Evolutionary conservation across 1,140 invertebrate genomes (phyloP), one percentile per base, ranked within the genome.

Genomic region (Berghia stephanieae): DNA sequence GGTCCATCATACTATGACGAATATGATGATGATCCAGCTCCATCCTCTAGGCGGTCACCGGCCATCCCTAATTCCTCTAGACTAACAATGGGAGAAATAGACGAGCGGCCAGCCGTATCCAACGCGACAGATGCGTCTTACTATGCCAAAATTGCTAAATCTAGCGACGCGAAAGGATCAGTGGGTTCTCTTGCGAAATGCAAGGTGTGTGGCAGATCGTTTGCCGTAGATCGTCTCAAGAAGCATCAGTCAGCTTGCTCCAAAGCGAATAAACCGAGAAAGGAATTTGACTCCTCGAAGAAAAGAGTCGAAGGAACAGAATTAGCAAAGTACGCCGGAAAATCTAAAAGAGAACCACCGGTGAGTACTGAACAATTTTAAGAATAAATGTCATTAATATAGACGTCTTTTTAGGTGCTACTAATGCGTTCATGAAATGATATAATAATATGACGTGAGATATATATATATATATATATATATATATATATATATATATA

Each of bases 271-370:
- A 89, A 89, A 80, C 86, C 86, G 78, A 91, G 96, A 77, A 97
- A 96, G 90, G 92, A 93, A 10, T 97, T 96, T 86, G 96, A 98
- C 89, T 93, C 94, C 16, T 91, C 93, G 4, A 95, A 95, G 87
- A 94, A 94, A 85, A 91, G 96, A 57, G 91, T 96, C 8, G 90
- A 93, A 88, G 96, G 96, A 34, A 98, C 96, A 0, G 96, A 98
- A 83, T 92, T 95, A 31, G 96, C 96, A 83, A 91, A 92, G 73
- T 97, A 93, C 86, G 90, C 71, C 36, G 60, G 63, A 4, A 77
- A 78, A 38, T 27, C 40, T 36, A 79, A 46, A 66, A 43, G 31
- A 74, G 76, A 78, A 18, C 75, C 72, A 10, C 66, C 63, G 46
- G 80, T 81, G 24, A 78, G 80, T 81, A 43, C 24, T 31, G 46